These are phyloP conservation scores for Tupiocoris notatus DNA, from an alignment of 2,888 invertebrate genomes.

Conservation along the genomic window DNA sequence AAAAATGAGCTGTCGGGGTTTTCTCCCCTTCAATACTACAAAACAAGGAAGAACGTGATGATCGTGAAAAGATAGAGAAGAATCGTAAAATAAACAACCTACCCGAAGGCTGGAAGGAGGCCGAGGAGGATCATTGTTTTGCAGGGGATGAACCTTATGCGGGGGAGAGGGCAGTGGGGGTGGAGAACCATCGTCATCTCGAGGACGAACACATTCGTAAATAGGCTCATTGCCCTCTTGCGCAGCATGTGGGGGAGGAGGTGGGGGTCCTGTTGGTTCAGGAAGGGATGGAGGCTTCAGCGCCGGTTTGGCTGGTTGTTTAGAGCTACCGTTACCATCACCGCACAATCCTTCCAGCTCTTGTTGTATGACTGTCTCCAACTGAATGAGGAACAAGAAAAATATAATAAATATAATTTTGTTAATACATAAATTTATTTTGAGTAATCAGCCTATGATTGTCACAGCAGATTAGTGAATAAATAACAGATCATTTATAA, in stretches of 20 bases:
- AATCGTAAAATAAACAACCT: conserved; percentile 49
- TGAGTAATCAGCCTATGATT: not conserved
- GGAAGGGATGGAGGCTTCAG: conserved; percentile 66
- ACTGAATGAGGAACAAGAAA: conserved; percentile 50
- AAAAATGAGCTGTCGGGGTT: no score
- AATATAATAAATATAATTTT: conserved; percentile 19
- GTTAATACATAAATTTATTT: not conserved
- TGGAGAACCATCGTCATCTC: conserved; percentile 60
- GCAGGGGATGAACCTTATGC: conserved; percentile 53
- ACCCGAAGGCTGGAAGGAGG: conserved; percentile 57
- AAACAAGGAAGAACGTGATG: not conserved
- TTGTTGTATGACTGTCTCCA: conserved; percentile 66
- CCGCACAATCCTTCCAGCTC: conserved; percentile 58
- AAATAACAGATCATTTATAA: not conserved
- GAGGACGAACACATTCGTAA: conserved; percentile 78
- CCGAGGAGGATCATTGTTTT: conserved; percentile 57
- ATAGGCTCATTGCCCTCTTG: conserved; percentile 62
- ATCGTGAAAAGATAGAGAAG: no score
- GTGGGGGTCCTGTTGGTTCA: conserved; percentile 74
- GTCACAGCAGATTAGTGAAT: not conserved
- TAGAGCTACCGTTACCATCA: conserved; percentile 52
- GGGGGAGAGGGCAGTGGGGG: conserved; percentile 58
- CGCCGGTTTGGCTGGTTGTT: conserved; percentile 51
- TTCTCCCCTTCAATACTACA: no score
- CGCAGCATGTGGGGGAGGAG: conserved; percentile 52